phyloP scores from a whole-genome alignment of 2,888 invertebrate species.

The Scaptodrosophila latifasciaeformis region DNA sequence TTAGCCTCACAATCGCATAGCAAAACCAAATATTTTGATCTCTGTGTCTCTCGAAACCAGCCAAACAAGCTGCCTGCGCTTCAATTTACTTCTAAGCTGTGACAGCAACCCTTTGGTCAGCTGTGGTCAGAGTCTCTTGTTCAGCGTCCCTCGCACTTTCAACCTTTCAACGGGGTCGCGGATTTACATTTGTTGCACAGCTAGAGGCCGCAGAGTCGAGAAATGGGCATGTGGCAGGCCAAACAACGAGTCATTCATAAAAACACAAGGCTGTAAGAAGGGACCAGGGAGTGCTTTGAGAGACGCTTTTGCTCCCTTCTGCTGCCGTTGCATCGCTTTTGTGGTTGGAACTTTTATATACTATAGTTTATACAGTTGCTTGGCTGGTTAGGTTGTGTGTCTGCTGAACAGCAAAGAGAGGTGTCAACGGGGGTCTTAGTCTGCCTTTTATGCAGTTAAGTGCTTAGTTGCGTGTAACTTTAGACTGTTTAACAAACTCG shows the following conservation, averaged over 20 bases:
- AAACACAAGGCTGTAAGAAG: slow-evolving; percentile 58
- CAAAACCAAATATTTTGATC: slow-evolving; percentile 21
- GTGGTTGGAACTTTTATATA: slow-evolving; percentile 40
- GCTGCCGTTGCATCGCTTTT: slow-evolving; percentile 18
- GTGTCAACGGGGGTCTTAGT: slow-evolving; percentile 3
- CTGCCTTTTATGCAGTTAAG: slow-evolving; percentile 62
- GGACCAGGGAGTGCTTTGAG: no score
- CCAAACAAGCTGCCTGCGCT: slow-evolving; percentile 38
- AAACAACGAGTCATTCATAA: slow-evolving; percentile 55
- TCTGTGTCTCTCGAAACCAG: slow-evolving; percentile 31
- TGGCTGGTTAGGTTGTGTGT: no score
- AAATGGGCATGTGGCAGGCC: slow-evolving; percentile 6
- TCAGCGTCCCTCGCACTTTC: slow-evolving; percentile 22
- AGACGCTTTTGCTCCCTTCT: background rate
- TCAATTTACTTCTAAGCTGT: slow-evolving; percentile 49
- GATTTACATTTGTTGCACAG: slow-evolving; percentile 56
- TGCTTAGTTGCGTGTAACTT: slow-evolving; percentile 67
- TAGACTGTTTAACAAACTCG: slow-evolving; percentile 65
- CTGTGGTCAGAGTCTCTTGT: slow-evolving; percentile 12
- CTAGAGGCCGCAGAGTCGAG: slow-evolving; percentile 3
- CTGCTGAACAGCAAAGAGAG: background rate
- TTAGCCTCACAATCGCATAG: slow-evolving; percentile 50
- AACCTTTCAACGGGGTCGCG: slow-evolving; percentile 57
- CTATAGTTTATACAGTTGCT: slow-evolving; percentile 21
- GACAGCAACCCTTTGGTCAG: slow-evolving; percentile 13